phyloP scores from a whole-genome alignment of 2,113 vertebrate genomes.

The Nesoenas mayeri region DNA sequence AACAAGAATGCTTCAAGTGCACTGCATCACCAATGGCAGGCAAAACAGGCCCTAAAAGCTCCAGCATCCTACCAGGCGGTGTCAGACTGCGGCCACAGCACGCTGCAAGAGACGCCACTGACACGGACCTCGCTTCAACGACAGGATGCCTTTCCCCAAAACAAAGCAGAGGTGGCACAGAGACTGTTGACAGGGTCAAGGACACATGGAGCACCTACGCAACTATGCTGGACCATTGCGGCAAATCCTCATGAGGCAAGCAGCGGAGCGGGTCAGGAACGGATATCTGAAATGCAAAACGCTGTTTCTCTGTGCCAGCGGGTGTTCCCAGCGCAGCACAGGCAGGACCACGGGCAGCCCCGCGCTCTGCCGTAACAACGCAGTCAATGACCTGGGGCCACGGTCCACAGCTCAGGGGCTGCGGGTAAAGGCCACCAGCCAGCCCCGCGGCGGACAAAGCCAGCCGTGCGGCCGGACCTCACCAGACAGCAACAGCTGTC shows the following conservation, averaged over 20 bases:
- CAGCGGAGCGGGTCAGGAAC: not conserved
- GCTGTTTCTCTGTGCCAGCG: rapidly evolving
- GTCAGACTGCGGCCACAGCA: rapidly evolving
- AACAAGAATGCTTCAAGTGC: not conserved
- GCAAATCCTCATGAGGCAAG: not conserved
- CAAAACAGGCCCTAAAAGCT: not conserved
- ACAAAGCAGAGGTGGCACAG: not conserved
- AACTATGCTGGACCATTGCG: rapidly evolving
- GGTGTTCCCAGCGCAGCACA: not conserved
- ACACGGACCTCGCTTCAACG: not conserved
- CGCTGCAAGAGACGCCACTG: not conserved
- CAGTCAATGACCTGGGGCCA: not conserved
- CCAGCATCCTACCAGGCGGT: not conserved
- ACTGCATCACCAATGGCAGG: not conserved
- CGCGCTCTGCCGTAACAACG: not conserved
- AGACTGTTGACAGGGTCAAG: not conserved
- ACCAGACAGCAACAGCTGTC: not conserved
- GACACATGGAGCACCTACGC: not conserved
- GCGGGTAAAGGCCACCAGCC: not conserved
- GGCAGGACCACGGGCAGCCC: not conserved
- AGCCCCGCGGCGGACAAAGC: not conserved
- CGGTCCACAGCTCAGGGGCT: not conserved
- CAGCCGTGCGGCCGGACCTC: not conserved
- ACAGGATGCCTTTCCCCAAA: not conserved
- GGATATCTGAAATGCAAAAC: not conserved